phyloP scores from a whole-genome alignment of 2,888 invertebrate genomes.

The Cryptus armator region DNA sequence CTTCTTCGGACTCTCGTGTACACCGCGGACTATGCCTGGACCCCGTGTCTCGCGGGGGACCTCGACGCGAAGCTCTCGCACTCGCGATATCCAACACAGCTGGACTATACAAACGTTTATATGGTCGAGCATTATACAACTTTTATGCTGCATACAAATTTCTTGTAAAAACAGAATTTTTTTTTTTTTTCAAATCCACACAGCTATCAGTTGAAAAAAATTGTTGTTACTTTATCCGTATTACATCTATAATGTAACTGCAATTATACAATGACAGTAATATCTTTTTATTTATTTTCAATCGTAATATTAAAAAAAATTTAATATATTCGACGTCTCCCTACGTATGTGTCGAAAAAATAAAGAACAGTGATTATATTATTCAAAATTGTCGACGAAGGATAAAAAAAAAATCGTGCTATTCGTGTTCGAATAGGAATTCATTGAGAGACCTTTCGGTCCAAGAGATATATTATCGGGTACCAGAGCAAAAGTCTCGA shows the following conservation, averaged over 20 bases:
- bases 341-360: background rate
- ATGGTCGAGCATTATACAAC: conserved; percentile 49
- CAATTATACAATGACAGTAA: background rate
- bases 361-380: background rate
- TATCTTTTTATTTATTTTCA: too few relatives aligned
- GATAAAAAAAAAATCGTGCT: background rate
- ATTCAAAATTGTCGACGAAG: background rate
- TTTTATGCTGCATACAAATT: conserved; percentile 46
- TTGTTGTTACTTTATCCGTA: background rate
- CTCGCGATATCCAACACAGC: conserved; percentile 50
- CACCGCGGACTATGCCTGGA: conserved; percentile 37
- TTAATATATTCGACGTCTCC: background rate
- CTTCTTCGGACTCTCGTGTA: conserved; percentile 77
- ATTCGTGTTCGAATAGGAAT: conserved; percentile 32
- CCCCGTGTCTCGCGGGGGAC: conserved; percentile 37
- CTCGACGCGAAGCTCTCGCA: conserved; percentile 47
- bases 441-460: conserved; percentile 43
- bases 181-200: conserved; percentile 1
- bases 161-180: conserved; percentile 11
- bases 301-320: too few relatives aligned
- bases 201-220: background rate
- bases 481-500: conserved; percentile 58
- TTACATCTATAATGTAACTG: background rate
- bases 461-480: conserved; percentile 55
- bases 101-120: conserved; percentile 20